A percentile compares a stretch with the other conserved stretches of the same genome.
Conservation (phyloP, 2,888 invertebrate genomes). For the Prostheceraeus crozeri region DNA sequence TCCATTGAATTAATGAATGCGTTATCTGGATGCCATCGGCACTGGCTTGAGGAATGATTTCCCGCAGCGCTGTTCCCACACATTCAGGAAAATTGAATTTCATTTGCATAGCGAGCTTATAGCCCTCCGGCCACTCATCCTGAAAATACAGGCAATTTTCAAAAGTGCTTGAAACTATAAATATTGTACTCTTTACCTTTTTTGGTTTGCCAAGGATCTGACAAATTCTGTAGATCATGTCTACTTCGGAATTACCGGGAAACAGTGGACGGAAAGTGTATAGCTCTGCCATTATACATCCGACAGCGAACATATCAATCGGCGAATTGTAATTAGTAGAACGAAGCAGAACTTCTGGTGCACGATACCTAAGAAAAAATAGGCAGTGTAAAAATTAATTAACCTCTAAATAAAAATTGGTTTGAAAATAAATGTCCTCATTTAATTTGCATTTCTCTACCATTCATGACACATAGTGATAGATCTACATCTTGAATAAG, state of each 20-base stretch:
- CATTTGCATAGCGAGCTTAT: conserved; percentile 79
- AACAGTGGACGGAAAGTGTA: conserved; percentile 88
- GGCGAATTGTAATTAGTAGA: conserved; percentile 91
- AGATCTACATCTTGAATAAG: too few species aligned
- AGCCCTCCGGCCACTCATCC: conserved; percentile 90
- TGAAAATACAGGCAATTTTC: conserved; percentile 55
- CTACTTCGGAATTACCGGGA: conserved; percentile 91
- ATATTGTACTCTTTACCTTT: too few species aligned
- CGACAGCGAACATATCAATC: conserved; percentile 95
- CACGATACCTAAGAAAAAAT: conserved; percentile 68
- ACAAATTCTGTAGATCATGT: conserved; percentile 88
- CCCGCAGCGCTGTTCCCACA: conserved; percentile 69
- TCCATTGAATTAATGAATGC: conserved; percentile 78
- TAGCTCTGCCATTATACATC: conserved; percentile 92
- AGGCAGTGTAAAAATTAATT: conserved; percentile 32
- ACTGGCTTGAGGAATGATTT: conserved; percentile 74
- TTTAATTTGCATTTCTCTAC: neutral
- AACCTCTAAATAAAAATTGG: conserved; percentile 27
- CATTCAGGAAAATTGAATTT: conserved; percentile 91
- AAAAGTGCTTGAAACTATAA: too few species aligned
- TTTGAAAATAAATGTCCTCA: neutral
- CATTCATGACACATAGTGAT: neutral
- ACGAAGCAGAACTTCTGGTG: conserved; percentile 85
- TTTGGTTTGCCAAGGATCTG: conserved; percentile 84
- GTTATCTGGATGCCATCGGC: conserved; percentile 72